phyloP scores from a whole-genome alignment of 2,113 vertebrate genomes.

The Euleptes europaea region DNA sequence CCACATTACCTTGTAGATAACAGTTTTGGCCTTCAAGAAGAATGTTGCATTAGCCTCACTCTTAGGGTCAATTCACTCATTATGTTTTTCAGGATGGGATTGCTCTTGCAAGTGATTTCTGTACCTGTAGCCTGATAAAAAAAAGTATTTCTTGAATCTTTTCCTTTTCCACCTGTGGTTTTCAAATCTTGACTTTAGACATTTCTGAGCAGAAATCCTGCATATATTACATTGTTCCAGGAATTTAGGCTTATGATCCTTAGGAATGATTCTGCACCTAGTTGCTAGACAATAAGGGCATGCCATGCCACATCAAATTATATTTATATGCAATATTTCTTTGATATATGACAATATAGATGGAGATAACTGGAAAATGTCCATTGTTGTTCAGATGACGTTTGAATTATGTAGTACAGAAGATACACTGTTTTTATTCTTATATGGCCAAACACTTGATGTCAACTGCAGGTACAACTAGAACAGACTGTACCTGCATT shows the following conservation, averaged over 20 bases:
- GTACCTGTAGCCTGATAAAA: neutral
- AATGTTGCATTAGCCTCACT: neutral
- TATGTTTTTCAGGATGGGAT: neutral
- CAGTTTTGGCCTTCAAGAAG: neutral
- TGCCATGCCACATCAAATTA: neutral
- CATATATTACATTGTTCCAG: neutral
- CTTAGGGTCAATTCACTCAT: neutral
- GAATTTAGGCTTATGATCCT: neutral
- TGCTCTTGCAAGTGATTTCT: neutral
- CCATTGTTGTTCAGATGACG: neutral
- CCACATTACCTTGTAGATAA: slow-evolving; percentile 6
- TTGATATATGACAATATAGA: neutral
- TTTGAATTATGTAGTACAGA: neutral
- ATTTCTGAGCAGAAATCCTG: neutral
- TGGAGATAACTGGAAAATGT: neutral
- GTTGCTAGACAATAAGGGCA: neutral
- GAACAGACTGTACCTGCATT: neutral
- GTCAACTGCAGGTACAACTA: too few species aligned
- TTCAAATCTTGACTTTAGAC: neutral
- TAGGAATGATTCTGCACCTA: neutral
- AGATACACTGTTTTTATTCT: neutral
- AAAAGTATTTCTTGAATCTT: neutral
- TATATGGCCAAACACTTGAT: neutral
- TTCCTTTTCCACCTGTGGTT: neutral
- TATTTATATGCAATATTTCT: neutral